Evolutionary conservation across 2,113 vertebrate genomes (phyloP).

Genomic region (Arvicanthis niloticus): DNA sequence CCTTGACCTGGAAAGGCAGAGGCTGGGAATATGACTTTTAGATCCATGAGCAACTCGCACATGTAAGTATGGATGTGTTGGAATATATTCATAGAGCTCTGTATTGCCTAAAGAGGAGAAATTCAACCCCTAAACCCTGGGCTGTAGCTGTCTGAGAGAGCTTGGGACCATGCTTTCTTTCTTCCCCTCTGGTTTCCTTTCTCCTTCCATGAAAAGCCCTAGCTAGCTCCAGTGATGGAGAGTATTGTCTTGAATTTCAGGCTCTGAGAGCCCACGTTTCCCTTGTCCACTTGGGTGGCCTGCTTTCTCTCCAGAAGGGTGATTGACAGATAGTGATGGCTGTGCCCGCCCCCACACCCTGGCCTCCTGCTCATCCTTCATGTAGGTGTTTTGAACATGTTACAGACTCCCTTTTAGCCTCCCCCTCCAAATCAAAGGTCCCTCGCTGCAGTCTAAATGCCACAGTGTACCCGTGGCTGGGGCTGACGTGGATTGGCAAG

Average conservation of each 20-base stretch:
- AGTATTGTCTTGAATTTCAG: background rate
- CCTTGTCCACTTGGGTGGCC: constrained; percentile 63
- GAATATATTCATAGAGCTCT: constrained; percentile 20
- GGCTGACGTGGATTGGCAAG: constrained; percentile 85
- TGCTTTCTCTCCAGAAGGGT: constrained; percentile 80
- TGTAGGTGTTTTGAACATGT: constrained; percentile 81
- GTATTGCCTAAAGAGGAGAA: background rate
- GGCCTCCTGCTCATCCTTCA: constrained; percentile 59
- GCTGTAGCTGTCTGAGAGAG: background rate
- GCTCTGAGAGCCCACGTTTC: constrained; percentile 27
- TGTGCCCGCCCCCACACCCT: background rate
- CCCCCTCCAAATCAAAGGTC: constrained; percentile 80
- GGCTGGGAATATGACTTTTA: constrained; percentile 34
- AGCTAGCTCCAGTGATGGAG: background rate
- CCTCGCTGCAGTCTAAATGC: constrained; percentile 87
- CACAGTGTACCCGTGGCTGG: constrained; percentile 83
- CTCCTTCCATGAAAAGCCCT: constrained; percentile 35
- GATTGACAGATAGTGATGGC: background rate
- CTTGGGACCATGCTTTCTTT: constrained; percentile 2
- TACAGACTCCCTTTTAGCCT: constrained; percentile 84
- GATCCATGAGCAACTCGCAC: background rate
- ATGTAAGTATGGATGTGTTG: background rate
- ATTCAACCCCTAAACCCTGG: background rate
- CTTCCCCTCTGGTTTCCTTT: constrained; percentile 40
- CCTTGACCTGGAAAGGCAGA: constrained; percentile 27